Evolutionary conservation across 2,113 vertebrate genomes (phyloP).

Genomic region (Pithys albifrons): DNA sequence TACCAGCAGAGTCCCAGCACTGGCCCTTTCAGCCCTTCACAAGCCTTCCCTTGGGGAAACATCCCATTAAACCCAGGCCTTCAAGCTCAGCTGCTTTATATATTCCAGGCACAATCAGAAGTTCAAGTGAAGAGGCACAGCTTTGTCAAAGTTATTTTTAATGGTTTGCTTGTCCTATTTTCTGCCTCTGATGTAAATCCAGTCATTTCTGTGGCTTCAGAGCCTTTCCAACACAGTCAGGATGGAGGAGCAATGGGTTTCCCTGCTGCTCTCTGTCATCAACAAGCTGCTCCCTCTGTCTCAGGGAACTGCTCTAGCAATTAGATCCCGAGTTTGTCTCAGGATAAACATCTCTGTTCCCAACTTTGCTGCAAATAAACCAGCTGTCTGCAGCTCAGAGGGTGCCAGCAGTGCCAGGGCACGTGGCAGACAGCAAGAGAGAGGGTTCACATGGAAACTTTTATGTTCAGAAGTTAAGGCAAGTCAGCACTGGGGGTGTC

Average conservation of each 20-base stretch:
- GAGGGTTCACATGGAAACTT: background rate
- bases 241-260: background rate
- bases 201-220: background rate
- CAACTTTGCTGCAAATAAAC: slow-evolving; percentile 22
- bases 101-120: background rate
- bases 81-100: background rate
- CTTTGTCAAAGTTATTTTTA: slow-evolving; percentile 21
- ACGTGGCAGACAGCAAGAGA: background rate
- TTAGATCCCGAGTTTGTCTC: slow-evolving; percentile 17
- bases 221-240: background rate
- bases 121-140: background rate
- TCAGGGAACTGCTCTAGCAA: slow-evolving; percentile 21
- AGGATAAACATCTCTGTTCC: background rate
- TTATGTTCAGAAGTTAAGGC: background rate
- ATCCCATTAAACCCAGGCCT: background rate
- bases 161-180: background rate
- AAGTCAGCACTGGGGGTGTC: background rate
- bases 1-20: background rate
- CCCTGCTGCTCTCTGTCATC: background rate
- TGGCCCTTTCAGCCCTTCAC: background rate
- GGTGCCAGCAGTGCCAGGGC: slow-evolving; percentile 2
- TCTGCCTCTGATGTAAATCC: background rate
- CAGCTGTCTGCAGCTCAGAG: slow-evolving; percentile 10
- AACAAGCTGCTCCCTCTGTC: background rate
- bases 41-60: background rate